phyloP scores from a whole-genome alignment of 2,888 invertebrate species.

The Cryptus armator region DNA sequence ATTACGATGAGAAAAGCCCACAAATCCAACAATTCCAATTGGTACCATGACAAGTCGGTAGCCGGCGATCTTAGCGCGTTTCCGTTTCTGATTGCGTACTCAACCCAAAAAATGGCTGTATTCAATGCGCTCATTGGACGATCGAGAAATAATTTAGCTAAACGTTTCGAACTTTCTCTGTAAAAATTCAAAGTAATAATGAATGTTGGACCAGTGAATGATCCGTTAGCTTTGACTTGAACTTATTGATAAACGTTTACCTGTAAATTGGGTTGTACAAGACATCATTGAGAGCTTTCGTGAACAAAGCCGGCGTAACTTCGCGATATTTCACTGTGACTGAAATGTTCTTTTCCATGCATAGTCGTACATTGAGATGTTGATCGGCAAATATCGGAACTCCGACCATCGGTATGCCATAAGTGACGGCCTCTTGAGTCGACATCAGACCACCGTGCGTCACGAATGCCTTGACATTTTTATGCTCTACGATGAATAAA shows the following conservation, averaged over 20 bases:
- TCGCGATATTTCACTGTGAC: constrained; percentile 64
- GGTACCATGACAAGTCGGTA: constrained; percentile 76
- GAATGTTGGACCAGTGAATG: constrained; percentile 66
- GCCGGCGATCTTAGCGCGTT: constrained; percentile 75
- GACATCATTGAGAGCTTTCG: constrained; percentile 71
- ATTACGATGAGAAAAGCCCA: constrained; percentile 68
- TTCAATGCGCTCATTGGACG: constrained; percentile 87
- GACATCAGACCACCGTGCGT: constrained; percentile 80
- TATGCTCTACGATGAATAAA: constrained; percentile 74
- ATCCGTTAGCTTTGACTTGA: constrained; percentile 27
- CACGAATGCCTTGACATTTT: constrained; percentile 77
- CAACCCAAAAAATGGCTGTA: constrained; percentile 89
- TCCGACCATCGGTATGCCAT: constrained; percentile 78
- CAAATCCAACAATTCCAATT: constrained; percentile 76
- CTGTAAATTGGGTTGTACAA: constrained; percentile 70
- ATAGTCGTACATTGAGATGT: constrained; percentile 68
- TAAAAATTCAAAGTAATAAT: background rate
- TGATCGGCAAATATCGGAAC: constrained; percentile 81
- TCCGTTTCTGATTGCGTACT: constrained; percentile 86
- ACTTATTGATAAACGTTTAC: constrained; percentile 54
- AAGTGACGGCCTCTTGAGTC: constrained; percentile 75
- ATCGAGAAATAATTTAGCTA: constrained; percentile 82
- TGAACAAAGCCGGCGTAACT: constrained; percentile 72
- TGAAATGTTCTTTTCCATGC: constrained; percentile 66
- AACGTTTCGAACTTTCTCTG: constrained; percentile 50